A percentile compares a stretch with the other conserved stretches of the same genome.
phyloP scores from a whole-genome alignment of 2,113 vertebrate species.

The Recurvirostra avosetta region DNA sequence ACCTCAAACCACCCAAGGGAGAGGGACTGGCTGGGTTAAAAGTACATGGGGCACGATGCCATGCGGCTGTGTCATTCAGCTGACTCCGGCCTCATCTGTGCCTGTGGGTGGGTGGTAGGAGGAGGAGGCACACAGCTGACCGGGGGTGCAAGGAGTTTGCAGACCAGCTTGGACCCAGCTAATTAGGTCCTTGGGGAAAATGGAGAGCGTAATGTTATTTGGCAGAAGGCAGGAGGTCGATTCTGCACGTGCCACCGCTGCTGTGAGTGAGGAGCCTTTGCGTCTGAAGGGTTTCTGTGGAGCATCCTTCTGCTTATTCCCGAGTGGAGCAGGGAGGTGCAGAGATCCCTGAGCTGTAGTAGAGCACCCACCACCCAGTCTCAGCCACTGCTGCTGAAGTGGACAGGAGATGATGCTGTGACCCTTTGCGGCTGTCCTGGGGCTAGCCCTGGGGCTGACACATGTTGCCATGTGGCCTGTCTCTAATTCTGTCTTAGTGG shows the following conservation, averaged over 20 bases:
- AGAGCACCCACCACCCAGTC: background rate
- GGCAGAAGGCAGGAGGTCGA: background rate
- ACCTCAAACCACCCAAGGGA: background rate
- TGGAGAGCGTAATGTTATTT: accelerated
- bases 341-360: background rate
- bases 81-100: background rate
- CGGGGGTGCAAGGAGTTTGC: background rate
- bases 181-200: background rate
- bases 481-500: background rate
- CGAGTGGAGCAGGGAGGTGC: background rate
- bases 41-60: background rate
- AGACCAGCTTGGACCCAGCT: background rate
- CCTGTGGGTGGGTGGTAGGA: background rate
- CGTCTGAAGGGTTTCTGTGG: background rate
- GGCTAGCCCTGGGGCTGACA: background rate
- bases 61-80: background rate
- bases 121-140: background rate
- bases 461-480: background rate
- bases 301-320: background rate
- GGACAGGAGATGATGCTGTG: background rate
- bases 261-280: background rate
- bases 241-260: background rate
- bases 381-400: background rate
- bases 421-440: background rate
- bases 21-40: background rate